A percentile compares a stretch with the other conserved stretches of the same genome.
Conservation (phyloP, 2,113 vertebrate genomes). For the Xenopus laevis region DNA sequence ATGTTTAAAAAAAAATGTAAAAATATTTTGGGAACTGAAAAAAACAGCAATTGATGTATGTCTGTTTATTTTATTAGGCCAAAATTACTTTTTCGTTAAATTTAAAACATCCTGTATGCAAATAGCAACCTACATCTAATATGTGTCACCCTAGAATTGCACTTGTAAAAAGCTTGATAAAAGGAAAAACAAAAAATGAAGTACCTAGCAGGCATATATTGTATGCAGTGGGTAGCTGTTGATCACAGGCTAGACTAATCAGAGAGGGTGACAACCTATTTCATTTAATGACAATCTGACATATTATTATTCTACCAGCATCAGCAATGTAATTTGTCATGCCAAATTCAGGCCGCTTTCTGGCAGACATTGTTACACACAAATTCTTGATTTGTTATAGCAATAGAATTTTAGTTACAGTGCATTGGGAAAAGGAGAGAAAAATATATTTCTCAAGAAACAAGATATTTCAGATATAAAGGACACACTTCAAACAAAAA, state of each 20-base stretch:
- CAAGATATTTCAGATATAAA: background rate
- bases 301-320: slow-evolving; percentile 38
- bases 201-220: slow-evolving; percentile 21
- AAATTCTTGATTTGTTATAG: background rate
- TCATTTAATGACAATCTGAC: slow-evolving; percentile 37
- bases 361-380: background rate
- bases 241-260: slow-evolving; percentile 37
- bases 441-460: background rate
- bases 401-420: background rate
- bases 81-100: background rate
- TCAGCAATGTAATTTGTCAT: slow-evolving; percentile 31
- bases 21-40: too few species aligned
- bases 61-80: background rate
- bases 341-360: slow-evolving; percentile 8
- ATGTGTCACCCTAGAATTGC: slow-evolving; percentile 5
- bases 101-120: background rate
- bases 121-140: background rate
- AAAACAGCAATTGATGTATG: background rate
- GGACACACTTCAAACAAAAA: background rate
- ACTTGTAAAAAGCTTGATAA: slow-evolving; percentile 9
- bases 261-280: slow-evolving; percentile 31
- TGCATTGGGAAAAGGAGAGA: background rate
- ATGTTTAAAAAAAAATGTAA: too few species aligned
- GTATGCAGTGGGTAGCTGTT: slow-evolving; percentile 31
- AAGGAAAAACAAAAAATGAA: slow-evolving; percentile 20